These are phyloP conservation scores for Okapia johnstoni DNA, from an alignment of 2,113 vertebrate genomes.

Conservation along the genomic window DNA sequence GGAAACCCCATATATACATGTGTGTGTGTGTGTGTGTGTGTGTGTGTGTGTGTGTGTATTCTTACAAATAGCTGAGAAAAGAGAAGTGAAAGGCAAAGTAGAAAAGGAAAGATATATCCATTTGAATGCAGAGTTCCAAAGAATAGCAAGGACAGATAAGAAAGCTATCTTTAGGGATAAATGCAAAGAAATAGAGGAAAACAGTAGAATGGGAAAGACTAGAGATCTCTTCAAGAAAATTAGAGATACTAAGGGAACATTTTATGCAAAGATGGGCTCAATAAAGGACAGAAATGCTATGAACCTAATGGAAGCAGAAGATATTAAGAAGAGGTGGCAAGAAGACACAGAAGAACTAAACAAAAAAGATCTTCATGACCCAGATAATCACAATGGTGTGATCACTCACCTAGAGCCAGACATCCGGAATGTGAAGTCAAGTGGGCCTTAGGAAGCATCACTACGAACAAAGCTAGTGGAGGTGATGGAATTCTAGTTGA, in stretches of 20 bases:
- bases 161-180: not conserved
- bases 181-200: not conserved
- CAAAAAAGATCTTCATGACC: not conserved
- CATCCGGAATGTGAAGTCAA: not conserved
- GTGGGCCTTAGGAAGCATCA: not conserved
- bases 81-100: not conserved
- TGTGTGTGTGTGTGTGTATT: not conserved
- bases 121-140: not conserved
- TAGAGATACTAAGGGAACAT: not conserved
- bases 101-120: not conserved
- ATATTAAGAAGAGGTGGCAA: not conserved
- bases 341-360: not conserved
- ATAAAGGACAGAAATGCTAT: not conserved
- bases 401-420: not conserved
- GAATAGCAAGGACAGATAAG: not conserved
- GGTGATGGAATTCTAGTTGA: not conserved
- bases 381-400: not conserved
- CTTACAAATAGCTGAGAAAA: not conserved
- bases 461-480: not conserved
- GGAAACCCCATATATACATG: not conserved
- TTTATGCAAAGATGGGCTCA: not conserved
- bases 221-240: not conserved
- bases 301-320: not conserved
- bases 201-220: not conserved
- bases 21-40: not conserved